Evolutionary conservation across 2,888 invertebrate species (phyloP).

Genomic region (Helicoverpa assulta): DNA sequence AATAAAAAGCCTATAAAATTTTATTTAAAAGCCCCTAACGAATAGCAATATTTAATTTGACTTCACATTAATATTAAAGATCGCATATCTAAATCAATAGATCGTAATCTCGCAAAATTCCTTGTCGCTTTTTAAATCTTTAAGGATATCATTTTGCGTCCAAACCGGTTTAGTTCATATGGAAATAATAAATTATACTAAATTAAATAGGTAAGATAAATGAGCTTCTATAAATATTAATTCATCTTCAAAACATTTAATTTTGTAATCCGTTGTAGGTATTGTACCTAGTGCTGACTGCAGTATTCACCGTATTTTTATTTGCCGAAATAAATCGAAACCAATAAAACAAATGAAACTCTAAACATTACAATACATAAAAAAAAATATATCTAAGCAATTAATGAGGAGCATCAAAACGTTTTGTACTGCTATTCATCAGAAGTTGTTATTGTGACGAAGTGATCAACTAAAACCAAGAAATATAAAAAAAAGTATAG

Average conservation of each 20-base stretch:
- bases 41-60: conserved; percentile 44
- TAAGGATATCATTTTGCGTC: conserved; percentile 56
- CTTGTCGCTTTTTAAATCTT: conserved; percentile 44
- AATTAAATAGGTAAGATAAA: conserved; percentile 78
- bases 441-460: no score
- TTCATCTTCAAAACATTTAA: conserved; percentile 79
- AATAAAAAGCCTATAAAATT: conserved; percentile 18
- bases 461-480: not conserved
- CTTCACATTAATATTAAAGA: conserved; percentile 32
- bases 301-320: conserved; percentile 24
- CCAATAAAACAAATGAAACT: no score
- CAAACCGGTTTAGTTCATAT: conserved; percentile 56
- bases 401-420: no score
- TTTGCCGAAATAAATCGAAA: not conserved
- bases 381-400: no score
- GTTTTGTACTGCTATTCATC: no score
- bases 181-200: conserved; percentile 57
- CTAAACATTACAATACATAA: no score
- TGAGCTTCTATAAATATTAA: conserved; percentile 71
- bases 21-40: conserved; percentile 24
- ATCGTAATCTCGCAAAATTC: conserved; percentile 57
- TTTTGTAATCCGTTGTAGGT: conserved; percentile 72
- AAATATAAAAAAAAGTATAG: not conserved
- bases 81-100: conserved; percentile 48
- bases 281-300: conserved; percentile 70